phyloP scores from a whole-genome alignment of 1,140 invertebrate genomes.

The Nylanderia fulva region DNA sequence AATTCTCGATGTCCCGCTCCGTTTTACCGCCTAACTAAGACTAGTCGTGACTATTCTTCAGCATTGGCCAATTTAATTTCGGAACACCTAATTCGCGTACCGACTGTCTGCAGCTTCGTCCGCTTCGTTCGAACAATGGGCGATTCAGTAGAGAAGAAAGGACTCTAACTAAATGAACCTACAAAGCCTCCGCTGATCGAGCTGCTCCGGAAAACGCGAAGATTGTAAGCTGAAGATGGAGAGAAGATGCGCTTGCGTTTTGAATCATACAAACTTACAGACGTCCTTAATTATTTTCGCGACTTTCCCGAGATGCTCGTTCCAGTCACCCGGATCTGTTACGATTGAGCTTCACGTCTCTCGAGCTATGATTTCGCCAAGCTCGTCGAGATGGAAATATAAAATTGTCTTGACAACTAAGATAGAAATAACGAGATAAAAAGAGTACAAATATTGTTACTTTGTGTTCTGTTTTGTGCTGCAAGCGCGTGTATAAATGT shows the following conservation, averaged over 20 bases:
- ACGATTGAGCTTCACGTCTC: slow-evolving; percentile 25
- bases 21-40: slow-evolving; percentile 26
- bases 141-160: slow-evolving; percentile 39
- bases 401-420: slow-evolving; percentile 36
- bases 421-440: slow-evolving; percentile 35
- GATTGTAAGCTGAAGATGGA: slow-evolving; percentile 3
- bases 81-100: slow-evolving; percentile 38
- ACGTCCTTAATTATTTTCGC: slow-evolving; percentile 45
- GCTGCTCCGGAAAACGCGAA: neutral
- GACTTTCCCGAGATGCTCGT: neutral
- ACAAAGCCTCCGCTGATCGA: slow-evolving; percentile 20
- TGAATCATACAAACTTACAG: slow-evolving; percentile 30
- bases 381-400: slow-evolving; percentile 8
- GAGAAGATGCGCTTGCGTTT: neutral
- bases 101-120: slow-evolving; percentile 7
- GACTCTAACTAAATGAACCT: slow-evolving; percentile 22
- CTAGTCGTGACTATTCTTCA: slow-evolving; percentile 39
- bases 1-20: slow-evolving; percentile 4
- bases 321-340: neutral
- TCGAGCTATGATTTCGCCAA: slow-evolving; percentile 23
- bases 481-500: slow-evolving; percentile 31
- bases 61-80: slow-evolving; percentile 50
- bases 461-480: neutral
- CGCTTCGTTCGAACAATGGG: slow-evolving; percentile 33
- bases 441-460: slow-evolving; percentile 12